Evolutionary conservation across 2,797 vertebrate species (phyloP).

Genomic region (Sciurus carolinensis): DNA sequence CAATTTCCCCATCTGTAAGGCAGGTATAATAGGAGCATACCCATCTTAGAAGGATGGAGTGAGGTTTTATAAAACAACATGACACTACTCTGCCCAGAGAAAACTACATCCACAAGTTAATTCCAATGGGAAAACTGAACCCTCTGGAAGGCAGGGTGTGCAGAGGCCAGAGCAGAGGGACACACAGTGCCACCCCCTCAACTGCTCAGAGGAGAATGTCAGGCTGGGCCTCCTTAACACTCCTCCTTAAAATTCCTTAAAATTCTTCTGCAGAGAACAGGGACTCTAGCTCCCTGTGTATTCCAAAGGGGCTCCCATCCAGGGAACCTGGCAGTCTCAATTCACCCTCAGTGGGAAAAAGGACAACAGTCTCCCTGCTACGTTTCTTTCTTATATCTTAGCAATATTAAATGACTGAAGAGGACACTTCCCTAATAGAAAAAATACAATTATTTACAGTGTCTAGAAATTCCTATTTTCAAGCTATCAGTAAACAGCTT

Average conservation of each 20-base stretch:
- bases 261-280: slow-evolving; percentile 23
- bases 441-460: background rate
- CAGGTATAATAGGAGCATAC: background rate
- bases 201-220: background rate
- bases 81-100: background rate
- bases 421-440: background rate
- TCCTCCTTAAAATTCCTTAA: background rate
- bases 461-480: background rate
- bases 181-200: background rate
- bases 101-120: background rate
- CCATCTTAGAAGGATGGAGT: background rate
- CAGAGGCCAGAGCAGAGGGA: background rate
- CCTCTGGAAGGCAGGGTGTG: background rate
- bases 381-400: background rate
- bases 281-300: background rate
- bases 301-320: slow-evolving; percentile 29
- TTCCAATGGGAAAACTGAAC: background rate
- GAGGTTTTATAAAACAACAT: background rate
- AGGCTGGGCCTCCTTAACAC: background rate
- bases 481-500: background rate
- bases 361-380: background rate
- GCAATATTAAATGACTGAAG: background rate
- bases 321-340: slow-evolving; percentile 19
- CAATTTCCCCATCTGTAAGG: background rate
- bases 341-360: slow-evolving; percentile 64